Conservation (phyloP, 1,140 invertebrate genomes). For the Heliconius congener region DNA sequence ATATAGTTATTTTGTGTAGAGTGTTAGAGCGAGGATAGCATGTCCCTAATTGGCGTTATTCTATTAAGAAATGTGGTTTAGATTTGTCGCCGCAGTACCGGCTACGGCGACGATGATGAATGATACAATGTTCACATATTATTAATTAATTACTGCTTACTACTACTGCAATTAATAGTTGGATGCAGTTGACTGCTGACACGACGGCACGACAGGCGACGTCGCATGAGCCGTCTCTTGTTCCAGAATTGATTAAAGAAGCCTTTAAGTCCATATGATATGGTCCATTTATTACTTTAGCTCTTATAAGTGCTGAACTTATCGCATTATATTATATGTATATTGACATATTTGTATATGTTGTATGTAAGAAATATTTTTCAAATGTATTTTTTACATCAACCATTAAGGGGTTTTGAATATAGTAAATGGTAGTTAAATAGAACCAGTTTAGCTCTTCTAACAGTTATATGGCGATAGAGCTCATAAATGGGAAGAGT, state of each 20-base stretch:
- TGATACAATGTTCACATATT: conserved; percentile 59
- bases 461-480: conserved; percentile 33
- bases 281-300: conserved; percentile 12
- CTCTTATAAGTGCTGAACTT: not conserved
- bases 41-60: not conserved
- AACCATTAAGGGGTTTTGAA: too few relatives aligned
- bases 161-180: conserved; percentile 70
- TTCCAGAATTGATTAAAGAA: conserved; percentile 69
- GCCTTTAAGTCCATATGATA: conserved; percentile 44
- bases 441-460: conserved; percentile 9
- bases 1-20: too few relatives aligned
- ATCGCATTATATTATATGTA: not conserved
- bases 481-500: conserved; percentile 53
- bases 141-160: conserved; percentile 76
- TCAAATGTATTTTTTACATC: too few relatives aligned
- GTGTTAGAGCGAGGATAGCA: not conserved
- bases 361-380: not conserved
- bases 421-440: not conserved
- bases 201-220: conserved; percentile 44
- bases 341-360: not conserved
- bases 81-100: conserved; percentile 6
- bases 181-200: conserved; percentile 73
- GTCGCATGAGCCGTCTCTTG: conserved; percentile 49
- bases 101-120: conserved; percentile 61
- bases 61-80: conserved; percentile 14